These are phyloP conservation scores for Aspidoscelis tigris DNA, from an alignment of 2,113 vertebrate genomes.

Conservation along the genomic window DNA sequence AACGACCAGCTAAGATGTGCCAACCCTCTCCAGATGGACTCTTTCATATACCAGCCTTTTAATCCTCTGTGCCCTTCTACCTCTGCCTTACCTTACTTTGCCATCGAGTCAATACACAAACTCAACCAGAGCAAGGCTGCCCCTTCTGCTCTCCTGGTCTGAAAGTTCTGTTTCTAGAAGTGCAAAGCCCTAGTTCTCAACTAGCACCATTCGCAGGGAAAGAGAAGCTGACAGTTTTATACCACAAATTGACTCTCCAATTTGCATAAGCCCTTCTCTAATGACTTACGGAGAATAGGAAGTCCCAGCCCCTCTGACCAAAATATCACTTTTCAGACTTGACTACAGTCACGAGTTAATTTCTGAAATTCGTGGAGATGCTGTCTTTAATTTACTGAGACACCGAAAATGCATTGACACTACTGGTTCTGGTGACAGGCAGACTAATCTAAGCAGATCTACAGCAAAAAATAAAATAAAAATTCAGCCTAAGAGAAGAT, in stretches of 20 bases:
- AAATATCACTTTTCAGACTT: slow-evolving; percentile 9
- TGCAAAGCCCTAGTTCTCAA: neutral
- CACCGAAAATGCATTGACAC: neutral
- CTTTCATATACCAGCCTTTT: neutral
- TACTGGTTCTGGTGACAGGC: too few relatives aligned
- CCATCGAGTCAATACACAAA: neutral
- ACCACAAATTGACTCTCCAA: slow-evolving; percentile 42
- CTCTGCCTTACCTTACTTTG: slow-evolving; percentile 13
- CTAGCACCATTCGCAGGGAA: neutral
- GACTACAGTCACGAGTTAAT: neutral
- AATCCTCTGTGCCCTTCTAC: neutral
- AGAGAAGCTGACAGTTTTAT: slow-evolving; percentile 52
- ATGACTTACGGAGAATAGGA: slow-evolving; percentile 51
- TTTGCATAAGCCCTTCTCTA: slow-evolving; percentile 59
- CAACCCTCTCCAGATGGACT: neutral
- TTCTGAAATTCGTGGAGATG: neutral
- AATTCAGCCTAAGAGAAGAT: too few relatives aligned
- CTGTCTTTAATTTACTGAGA: fast-evolving
- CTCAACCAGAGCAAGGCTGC: neutral
- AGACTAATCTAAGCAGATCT: too few relatives aligned
- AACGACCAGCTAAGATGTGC: neutral
- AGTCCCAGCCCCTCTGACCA: slow-evolving; percentile 57
- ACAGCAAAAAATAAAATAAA: too few relatives aligned
- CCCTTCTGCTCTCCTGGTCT: neutral
- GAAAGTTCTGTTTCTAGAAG: neutral